These are phyloP conservation scores for Ctena decussata DNA, from an alignment of 2,888 invertebrate genomes.

Conservation along the genomic window DNA sequence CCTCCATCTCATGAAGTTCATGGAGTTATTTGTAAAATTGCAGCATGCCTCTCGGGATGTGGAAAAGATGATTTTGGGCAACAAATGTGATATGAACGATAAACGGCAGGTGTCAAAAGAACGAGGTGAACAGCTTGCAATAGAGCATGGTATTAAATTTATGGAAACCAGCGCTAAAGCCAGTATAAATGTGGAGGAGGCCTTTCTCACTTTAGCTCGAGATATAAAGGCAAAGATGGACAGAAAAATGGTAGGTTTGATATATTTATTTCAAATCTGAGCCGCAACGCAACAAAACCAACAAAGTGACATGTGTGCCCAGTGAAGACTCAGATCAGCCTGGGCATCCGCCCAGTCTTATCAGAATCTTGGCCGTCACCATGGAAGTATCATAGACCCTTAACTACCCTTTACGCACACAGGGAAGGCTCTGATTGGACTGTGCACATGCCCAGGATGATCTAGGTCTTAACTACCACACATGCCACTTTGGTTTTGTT, in stretches of 20 bases:
- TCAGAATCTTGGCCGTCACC: too few relatives aligned
- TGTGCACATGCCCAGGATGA: too few relatives aligned
- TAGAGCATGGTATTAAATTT: slow-evolving; percentile 99
- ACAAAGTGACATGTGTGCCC: too few relatives aligned
- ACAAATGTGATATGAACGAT: slow-evolving; percentile 99
- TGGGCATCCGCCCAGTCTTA: too few relatives aligned
- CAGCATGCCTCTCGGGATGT: slow-evolving; percentile 98
- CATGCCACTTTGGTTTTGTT: not conserved
- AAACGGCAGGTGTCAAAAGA: slow-evolving; percentile 98
- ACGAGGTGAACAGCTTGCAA: slow-evolving; percentile 97
- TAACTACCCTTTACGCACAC: too few relatives aligned
- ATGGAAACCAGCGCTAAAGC: slow-evolving; percentile 99
- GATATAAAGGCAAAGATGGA: slow-evolving; percentile 99
- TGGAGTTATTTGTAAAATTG: too few relatives aligned
- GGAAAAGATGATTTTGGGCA: slow-evolving; percentile 98
- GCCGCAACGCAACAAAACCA: too few relatives aligned
- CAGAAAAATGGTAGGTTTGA: slow-evolving; percentile 97
- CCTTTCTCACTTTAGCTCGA: slow-evolving; percentile 98
- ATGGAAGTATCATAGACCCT: too few relatives aligned
- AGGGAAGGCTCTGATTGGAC: too few relatives aligned
- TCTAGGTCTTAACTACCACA: not conserved
- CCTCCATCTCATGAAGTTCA: too few relatives aligned
- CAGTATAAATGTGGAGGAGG: slow-evolving; percentile 98
- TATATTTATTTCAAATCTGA: too few relatives aligned
- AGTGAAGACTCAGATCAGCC: too few relatives aligned